These are phyloP conservation scores for Mixornis gularis DNA, from an alignment of 2,113 vertebrate genomes.

Conservation along the genomic window DNA sequence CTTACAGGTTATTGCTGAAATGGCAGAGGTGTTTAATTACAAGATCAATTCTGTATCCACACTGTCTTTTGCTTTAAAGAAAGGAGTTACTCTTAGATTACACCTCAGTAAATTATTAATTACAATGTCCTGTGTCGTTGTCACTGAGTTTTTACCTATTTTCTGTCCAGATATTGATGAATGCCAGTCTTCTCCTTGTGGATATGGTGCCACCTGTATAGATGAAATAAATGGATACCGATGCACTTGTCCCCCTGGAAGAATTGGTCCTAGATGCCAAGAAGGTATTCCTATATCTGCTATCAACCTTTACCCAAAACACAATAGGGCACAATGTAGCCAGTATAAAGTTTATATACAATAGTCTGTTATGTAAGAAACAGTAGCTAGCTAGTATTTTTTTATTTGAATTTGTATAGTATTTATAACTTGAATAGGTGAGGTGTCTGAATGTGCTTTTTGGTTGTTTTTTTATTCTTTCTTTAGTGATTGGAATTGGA, in stretches of 20 bases:
- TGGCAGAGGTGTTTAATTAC: not conserved
- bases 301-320: not conserved
- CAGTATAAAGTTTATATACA: not conserved
- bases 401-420: not conserved
- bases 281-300: conserved; percentile 74
- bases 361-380: not conserved
- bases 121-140: not conserved
- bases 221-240: conserved; percentile 89
- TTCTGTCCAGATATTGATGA: conserved; percentile 86
- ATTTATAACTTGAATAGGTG: not conserved
- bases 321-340: not conserved
- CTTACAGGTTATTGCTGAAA: not conserved
- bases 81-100: not conserved
- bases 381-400: not conserved
- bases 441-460: not conserved
- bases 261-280: conserved; percentile 82
- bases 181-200: conserved; percentile 92
- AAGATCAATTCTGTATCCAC: not conserved
- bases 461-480: not conserved
- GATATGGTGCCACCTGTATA: conserved; percentile 87
- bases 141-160: not conserved
- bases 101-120: not conserved
- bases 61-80: not conserved
- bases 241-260: conserved; percentile 86
- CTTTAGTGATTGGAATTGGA: conserved; percentile 79